Base-by-base conservation (phyloP, 1,140 invertebrate species). In the Mycetomoellerius zeteki region DNA sequence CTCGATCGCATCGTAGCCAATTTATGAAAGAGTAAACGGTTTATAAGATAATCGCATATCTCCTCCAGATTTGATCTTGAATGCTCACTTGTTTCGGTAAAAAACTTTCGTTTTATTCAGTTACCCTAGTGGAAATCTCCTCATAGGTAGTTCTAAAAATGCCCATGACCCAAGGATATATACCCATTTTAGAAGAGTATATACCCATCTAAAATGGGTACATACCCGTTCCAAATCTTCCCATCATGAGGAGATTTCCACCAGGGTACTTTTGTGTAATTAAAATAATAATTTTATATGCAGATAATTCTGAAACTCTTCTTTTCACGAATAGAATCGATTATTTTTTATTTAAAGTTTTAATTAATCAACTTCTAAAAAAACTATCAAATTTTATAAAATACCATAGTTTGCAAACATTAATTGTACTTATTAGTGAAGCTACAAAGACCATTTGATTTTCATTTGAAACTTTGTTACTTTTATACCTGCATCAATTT, bases 311-410 rank as follows among this genome's bases (percentile, higher is more conserved):
- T 21, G n/a, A 1, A 80, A 78, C 12, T 21, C 6, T 33, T 27
- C 14, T 43, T 77, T 58, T n/a, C 10, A 12, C 2, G 12, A 64
- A 21, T n/a, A 50, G 43, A 65, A 78, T 27, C 37, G 30, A 37
- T 75, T 58, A 27, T 64, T 50, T 2, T 78, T 33, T 21, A 64
- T 47, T 47, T 16, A 47, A 43, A 78, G 14, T 30, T n/a, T 62
- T 27, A 8, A 77, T 62, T 30, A 27, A 14, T 30, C 62, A 65
- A 65, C 30, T 33, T 65, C 3, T 33, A 5, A 8, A 43, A 43
- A 27, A 2, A 60, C 1, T 60, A 7, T 30, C 3, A n/a, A 65
- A 65, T 33, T 33, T 4, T 10, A 21, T 14, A 10, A 14, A 43
- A 43, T 1, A 1, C 10, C 19, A 21, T 21, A n/a, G 19, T 21